Percentiles rank a stretch among this genome's conserved stretches.
Evolutionary conservation across 2,113 vertebrate genomes (phyloP).

Genomic region (Tenrec ecaudatus): DNA sequence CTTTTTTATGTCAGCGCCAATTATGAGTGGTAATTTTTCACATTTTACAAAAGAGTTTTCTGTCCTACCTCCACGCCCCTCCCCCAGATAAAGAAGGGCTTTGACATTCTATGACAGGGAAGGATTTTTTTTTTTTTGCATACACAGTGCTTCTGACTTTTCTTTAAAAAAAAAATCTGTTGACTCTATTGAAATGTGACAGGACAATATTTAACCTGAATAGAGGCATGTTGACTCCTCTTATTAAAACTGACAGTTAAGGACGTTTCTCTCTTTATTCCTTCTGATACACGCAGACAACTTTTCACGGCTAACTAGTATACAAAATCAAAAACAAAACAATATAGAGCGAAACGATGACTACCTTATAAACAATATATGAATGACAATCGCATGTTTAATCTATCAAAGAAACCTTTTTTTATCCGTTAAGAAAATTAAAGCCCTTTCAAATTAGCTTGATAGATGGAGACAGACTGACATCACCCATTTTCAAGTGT

Average conservation of each 20-base stretch:
- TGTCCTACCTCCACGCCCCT: conserved; percentile 89
- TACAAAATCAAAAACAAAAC: conserved; percentile 97
- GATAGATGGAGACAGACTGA: conserved; percentile 91
- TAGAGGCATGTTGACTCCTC: conserved; percentile 97
- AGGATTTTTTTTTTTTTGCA: conserved; percentile 91
- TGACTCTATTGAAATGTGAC: conserved; percentile 99
- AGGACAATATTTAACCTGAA: conserved; percentile 98
- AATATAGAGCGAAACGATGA: conserved; percentile 91
- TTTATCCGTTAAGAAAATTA: conserved; percentile 94
- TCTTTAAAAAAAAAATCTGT: conserved; percentile 93
- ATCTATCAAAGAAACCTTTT: conserved; percentile 95
- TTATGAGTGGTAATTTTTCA: conserved; percentile 95
- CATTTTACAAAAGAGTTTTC: conserved; percentile 92
- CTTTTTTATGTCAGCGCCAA: conserved; percentile 96
- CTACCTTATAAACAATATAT: conserved; percentile 99
- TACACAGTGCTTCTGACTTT: conserved; percentile 95
- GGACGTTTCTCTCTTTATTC: conserved; percentile 97
- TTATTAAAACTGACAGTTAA: conserved; percentile 98
- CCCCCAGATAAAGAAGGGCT: conserved; percentile 91
- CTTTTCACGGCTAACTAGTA: conserved; percentile 95
- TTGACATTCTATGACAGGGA: conserved; percentile 97
- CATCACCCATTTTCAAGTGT: conserved; percentile 88
- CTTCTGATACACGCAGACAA: conserved; percentile 96
- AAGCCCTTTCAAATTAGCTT: conserved; percentile 93
- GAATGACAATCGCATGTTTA: conserved; percentile 99